Conservation (phyloP, 2,797 vertebrate genomes). For the Acanthopagrus latus region DNA sequence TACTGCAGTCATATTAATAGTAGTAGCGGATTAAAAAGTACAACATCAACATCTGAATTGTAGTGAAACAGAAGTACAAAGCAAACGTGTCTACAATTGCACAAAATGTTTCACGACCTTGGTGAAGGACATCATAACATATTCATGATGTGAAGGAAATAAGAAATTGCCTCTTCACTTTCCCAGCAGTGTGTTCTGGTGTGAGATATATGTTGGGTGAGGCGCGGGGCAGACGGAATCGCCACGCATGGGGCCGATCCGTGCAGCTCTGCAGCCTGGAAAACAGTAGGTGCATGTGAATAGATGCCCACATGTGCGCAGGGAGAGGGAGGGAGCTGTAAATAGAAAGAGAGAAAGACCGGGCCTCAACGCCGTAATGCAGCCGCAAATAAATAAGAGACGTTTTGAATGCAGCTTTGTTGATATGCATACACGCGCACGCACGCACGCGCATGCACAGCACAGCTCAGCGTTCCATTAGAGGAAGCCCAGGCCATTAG, state of each 20-base stretch:
- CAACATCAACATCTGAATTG: no score
- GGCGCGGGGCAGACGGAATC: background rate
- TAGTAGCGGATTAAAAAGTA: no score
- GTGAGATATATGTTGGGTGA: slow-evolving; percentile 1
- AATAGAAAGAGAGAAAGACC: slow-evolving; percentile 58
- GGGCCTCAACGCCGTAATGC: slow-evolving; percentile 52
- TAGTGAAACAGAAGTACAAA: background rate
- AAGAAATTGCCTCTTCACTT: background rate
- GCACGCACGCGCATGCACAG: slow-evolving; percentile 5
- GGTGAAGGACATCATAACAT: background rate
- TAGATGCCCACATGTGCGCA: slow-evolving; percentile 48
- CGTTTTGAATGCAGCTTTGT: slow-evolving; percentile 71
- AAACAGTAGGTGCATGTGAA: slow-evolving; percentile 52
- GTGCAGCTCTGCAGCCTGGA: slow-evolving; percentile 42
- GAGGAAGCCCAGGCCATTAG: slow-evolving; percentile 72
- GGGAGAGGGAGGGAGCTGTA: slow-evolving; percentile 52
- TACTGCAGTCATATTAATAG: no score
- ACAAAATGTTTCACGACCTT: background rate
- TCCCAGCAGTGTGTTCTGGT: background rate
- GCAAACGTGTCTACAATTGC: background rate
- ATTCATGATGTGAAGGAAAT: background rate
- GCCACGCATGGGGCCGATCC: background rate
- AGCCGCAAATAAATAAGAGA: slow-evolving; percentile 77
- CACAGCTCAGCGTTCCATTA: slow-evolving; percentile 70
- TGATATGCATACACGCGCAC: slow-evolving; percentile 34